Conservation (phyloP, 1,140 invertebrate species). For the Mamestra configurata region DNA sequence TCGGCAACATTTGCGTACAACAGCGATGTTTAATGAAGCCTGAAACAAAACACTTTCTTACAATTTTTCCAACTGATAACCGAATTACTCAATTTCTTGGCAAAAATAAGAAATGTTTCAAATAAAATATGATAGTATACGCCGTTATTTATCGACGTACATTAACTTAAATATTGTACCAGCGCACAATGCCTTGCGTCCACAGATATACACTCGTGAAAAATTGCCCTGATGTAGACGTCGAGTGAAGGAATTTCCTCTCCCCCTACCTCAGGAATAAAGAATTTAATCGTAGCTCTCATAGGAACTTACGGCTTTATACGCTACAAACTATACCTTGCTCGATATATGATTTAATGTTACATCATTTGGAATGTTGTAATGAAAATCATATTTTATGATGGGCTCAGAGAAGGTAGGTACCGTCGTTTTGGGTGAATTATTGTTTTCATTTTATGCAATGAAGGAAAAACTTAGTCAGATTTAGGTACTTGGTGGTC, state of each 20-base stretch:
- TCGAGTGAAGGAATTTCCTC: constrained; percentile 71
- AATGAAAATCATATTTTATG: constrained; percentile 41
- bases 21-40: constrained; percentile 19
- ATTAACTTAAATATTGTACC: constrained; percentile 67
- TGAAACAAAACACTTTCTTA: constrained; percentile 37
- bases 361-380: constrained; percentile 19
- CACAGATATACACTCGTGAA: constrained; percentile 71
- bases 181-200: constrained; percentile 53
- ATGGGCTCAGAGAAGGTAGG: background rate
- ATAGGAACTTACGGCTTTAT: constrained; percentile 67
- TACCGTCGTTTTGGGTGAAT: background rate
- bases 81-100: constrained; percentile 39
- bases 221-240: constrained; percentile 80
- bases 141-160: constrained; percentile 40
- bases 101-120: constrained; percentile 33
- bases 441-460: background rate
- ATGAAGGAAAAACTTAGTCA: background rate
- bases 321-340: constrained; percentile 41
- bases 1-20: constrained; percentile 7
- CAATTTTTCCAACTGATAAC: constrained; percentile 32
- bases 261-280: constrained; percentile 62
- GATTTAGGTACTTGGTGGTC: background rate
- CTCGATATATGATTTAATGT: constrained; percentile 34
- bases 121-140: constrained; percentile 45
- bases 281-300: constrained; percentile 74